phyloP scores from a whole-genome alignment of 2,888 invertebrate species.

The Tryphoninae sp. region DNA sequence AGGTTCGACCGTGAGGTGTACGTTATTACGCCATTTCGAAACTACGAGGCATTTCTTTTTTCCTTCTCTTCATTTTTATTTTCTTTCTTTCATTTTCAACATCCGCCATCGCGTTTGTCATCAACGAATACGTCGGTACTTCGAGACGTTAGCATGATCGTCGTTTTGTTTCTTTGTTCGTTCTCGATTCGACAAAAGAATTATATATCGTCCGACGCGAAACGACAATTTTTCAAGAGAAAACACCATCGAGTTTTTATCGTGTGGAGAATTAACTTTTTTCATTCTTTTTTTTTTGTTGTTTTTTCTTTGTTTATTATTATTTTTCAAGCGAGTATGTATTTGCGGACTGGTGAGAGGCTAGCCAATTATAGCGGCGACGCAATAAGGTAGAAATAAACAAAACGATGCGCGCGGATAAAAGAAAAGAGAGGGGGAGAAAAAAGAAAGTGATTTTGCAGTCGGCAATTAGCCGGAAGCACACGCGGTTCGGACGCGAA shows the following conservation, averaged over 20 bases:
- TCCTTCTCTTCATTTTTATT: conserved; percentile 26
- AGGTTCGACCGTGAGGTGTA: conserved; percentile 41
- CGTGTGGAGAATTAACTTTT: background rate
- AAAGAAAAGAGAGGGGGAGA: background rate
- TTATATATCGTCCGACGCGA: background rate
- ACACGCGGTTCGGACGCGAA: background rate
- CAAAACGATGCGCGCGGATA: background rate
- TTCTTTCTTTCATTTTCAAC: background rate
- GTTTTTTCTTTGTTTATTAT: too few relatives aligned
- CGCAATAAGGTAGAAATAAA: conserved; percentile 28
- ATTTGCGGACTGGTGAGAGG: background rate
- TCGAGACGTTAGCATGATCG: background rate
- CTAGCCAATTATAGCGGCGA: conserved; percentile 26
- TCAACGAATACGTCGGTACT: too few relatives aligned
- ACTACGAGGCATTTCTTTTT: background rate
- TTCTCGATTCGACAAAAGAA: conserved; percentile 9
- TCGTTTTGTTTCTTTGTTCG: background rate
- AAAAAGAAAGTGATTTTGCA: background rate
- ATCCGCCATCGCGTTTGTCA: background rate
- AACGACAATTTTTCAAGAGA: too few relatives aligned
- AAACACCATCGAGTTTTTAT: background rate
- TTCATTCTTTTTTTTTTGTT: too few relatives aligned
- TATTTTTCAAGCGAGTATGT: background rate
- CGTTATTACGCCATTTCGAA: conserved; percentile 48
- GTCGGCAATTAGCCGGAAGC: conserved; percentile 52